These are phyloP conservation scores for Buathra laborator DNA, from an alignment of 2,888 invertebrate genomes.

Conservation along the genomic window DNA sequence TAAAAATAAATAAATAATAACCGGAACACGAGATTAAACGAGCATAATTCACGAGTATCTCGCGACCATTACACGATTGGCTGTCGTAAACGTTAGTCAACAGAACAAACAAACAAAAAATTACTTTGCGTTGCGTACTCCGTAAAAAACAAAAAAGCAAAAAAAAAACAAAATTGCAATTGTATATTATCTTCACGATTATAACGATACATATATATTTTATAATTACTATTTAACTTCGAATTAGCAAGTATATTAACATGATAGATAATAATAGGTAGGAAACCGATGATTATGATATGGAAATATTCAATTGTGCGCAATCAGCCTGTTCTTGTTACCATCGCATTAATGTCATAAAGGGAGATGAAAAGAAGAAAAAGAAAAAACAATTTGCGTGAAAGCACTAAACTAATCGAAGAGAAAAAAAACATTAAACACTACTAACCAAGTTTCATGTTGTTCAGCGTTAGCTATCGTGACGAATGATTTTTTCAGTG, in stretches of 20 bases:
- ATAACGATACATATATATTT: slow-evolving; percentile 78
- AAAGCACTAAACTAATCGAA: slow-evolving; percentile 42
- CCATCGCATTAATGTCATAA: slow-evolving; percentile 73
- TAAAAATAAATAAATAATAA: slow-evolving; percentile 78
- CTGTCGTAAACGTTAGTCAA: slow-evolving; percentile 52
- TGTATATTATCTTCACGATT: slow-evolving; percentile 79
- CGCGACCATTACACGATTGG: slow-evolving; percentile 42
- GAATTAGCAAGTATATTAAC: slow-evolving; percentile 72
- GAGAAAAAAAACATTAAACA: slow-evolving; percentile 60
- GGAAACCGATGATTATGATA: slow-evolving; percentile 62
- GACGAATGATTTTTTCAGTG: slow-evolving; percentile 79
- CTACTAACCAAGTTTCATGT: slow-evolving; percentile 57
- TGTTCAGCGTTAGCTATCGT: slow-evolving; percentile 73
- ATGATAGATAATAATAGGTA: slow-evolving; percentile 63
- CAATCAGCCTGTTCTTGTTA: slow-evolving; percentile 69
- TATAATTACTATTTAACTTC: slow-evolving; percentile 78
- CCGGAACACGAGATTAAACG: slow-evolving; percentile 77
- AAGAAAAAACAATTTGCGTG: slow-evolving; percentile 53
- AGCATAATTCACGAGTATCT: slow-evolving; percentile 44
- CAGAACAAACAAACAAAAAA: slow-evolving; percentile 39
- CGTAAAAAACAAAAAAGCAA: slow-evolving; percentile 49
- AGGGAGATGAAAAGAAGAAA: slow-evolving; percentile 35
- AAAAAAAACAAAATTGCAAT: slow-evolving; percentile 68
- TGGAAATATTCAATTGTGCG: slow-evolving; percentile 67
- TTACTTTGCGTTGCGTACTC: slow-evolving; percentile 57